Conservation (phyloP, 2,797 vertebrate genomes). For the Diceros bicornis region DNA sequence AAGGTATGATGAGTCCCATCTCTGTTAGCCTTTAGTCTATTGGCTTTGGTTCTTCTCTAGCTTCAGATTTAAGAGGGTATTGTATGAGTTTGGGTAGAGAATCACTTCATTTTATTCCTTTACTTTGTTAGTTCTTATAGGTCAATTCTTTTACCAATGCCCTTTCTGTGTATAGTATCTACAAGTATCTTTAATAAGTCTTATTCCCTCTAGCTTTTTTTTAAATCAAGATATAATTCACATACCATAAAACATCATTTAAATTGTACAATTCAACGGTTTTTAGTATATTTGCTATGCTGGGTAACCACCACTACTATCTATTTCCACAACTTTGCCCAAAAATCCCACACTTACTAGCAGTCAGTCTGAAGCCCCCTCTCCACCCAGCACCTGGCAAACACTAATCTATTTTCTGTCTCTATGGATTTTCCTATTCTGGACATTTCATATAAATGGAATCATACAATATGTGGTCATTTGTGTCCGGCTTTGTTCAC, state of each 20-base stretch:
- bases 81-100: neutral
- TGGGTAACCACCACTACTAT: neutral
- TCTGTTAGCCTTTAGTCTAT: neutral
- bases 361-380: neutral
- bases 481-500: neutral
- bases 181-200: neutral
- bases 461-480: neutral
- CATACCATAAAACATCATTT: neutral
- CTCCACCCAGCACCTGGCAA: neutral
- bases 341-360: neutral
- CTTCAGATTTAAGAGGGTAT: neutral
- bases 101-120: neutral
- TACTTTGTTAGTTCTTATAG: neutral
- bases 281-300: neutral
- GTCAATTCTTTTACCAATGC: neutral
- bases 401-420: neutral
- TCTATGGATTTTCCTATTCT: neutral
- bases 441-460: neutral
- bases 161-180: neutral
- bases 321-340: neutral
- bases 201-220: neutral
- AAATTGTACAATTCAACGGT: neutral
- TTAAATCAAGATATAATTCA: neutral
- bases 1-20: too few species aligned
- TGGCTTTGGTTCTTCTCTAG: neutral